A percentile compares a stretch with the other conserved stretches of the same genome.
phyloP scores from a whole-genome alignment of 2,113 vertebrate species.

The Semnornis frantzii region DNA sequence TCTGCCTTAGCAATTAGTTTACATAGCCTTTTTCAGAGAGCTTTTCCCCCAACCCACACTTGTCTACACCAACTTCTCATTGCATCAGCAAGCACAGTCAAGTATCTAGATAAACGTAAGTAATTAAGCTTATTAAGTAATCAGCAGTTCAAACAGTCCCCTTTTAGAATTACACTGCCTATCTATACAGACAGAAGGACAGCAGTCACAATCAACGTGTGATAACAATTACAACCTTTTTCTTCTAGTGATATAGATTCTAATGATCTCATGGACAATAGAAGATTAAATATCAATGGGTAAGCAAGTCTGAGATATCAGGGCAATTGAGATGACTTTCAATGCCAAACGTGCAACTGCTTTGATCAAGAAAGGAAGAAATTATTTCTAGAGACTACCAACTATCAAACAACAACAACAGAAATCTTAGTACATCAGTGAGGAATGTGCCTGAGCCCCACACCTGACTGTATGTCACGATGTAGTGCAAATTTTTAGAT shows the following conservation, averaged over 20 bases:
- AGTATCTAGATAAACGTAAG: not conserved
- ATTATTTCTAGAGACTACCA: not conserved
- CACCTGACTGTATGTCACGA: not conserved
- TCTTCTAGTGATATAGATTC: not conserved
- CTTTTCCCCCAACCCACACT: not conserved
- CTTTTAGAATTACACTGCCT: not conserved
- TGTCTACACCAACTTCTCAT: not conserved
- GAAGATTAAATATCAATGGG: not conserved
- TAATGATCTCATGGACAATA: not conserved
- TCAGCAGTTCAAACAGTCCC: not conserved
- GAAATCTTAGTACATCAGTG: not conserved
- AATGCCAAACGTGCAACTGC: not conserved
- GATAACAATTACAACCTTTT: not conserved
- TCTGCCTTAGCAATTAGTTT: not conserved
- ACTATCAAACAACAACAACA: not conserved
- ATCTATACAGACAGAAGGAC: not conserved
- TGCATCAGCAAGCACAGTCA: not conserved
- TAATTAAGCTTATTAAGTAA: not conserved
- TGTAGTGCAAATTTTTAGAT: not conserved
- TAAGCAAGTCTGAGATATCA: not conserved
- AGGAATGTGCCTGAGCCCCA: not conserved
- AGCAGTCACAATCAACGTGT: not conserved
- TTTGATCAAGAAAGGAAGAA: not conserved
- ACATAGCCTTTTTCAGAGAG: not conserved
- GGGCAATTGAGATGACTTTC: not conserved